Conservation (phyloP, 1,140 invertebrate species). For the Calephelis virginiensis region DNA sequence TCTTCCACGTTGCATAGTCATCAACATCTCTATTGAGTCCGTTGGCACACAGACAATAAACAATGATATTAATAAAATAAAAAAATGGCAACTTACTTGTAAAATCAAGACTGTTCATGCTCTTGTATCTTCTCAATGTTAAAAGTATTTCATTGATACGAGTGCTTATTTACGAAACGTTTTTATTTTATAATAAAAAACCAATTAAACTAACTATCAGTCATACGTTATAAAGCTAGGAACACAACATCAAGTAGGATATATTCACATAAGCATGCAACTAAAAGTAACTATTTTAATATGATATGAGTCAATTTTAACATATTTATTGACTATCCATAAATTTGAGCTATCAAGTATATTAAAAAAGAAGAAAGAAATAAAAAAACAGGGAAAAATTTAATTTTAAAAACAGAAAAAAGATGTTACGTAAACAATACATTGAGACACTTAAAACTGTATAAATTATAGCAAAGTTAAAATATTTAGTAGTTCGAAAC, state of each 20-base stretch:
- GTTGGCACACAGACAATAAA: not conserved
- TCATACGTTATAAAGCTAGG: conserved; percentile 63
- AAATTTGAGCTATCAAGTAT: not conserved
- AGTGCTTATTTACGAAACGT: conserved; percentile 31
- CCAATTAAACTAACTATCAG: conserved; percentile 64
- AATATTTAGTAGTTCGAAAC: not conserved
- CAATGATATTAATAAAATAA: conserved; percentile 4
- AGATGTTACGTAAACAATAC: not conserved
- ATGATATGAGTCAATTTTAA: not conserved
- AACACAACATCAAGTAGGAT: conserved; percentile 43
- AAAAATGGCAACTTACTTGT: conserved; percentile 11
- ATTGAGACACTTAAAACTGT: not conserved
- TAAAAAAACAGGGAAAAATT: not conserved
- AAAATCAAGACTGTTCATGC: not conserved
- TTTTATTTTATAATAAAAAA: conserved; percentile 57
- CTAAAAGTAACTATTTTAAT: not conserved
- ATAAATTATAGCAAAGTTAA: not conserved
- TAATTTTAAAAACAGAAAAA: conserved; percentile 3
- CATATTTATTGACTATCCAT: not conserved
- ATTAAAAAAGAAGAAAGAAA: conserved; percentile 1
- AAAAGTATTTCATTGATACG: conserved; percentile 33
- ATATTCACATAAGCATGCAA: conserved; percentile 19
- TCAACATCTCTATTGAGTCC: no score
- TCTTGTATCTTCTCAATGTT: not conserved
- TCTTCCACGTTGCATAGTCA: no score